A percentile compares a stretch with the other conserved stretches of the same genome.
Conservation (phyloP, 2,888 invertebrate genomes). For the Agrochola circellaris region DNA sequence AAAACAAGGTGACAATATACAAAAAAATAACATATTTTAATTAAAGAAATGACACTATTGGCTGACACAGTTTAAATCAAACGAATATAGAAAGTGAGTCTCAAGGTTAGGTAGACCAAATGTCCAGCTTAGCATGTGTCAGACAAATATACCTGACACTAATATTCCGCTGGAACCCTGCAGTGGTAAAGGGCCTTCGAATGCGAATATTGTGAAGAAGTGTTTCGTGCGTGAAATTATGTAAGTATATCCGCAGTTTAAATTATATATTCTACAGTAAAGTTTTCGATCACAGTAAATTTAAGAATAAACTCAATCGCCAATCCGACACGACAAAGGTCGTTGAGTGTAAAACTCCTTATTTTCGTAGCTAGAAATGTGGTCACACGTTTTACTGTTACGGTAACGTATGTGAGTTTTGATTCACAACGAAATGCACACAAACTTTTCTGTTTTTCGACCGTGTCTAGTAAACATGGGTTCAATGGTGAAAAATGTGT, state of each 20-base stretch:
- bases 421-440: constrained; percentile 78
- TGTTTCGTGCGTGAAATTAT: background rate
- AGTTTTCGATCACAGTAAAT: background rate
- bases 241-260: background rate
- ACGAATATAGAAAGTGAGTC: no score
- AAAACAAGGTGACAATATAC: no score
- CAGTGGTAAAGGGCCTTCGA: no score
- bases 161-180: no score
- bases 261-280: background rate
- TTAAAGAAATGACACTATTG: no score
- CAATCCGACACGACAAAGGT: constrained; percentile 30
- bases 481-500: constrained; percentile 31
- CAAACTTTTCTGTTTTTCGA: constrained; percentile 64
- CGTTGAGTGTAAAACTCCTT: constrained; percentile 66
- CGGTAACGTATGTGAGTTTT: constrained; percentile 82
- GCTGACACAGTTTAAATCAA: no score
- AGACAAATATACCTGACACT: no score
- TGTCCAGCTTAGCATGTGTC: no score
- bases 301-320: background rate
- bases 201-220: no score
- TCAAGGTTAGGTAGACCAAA: no score
- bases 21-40: no score
- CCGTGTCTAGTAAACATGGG: constrained; percentile 64
- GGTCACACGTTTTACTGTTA: constrained; percentile 76
- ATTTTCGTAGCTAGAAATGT: constrained; percentile 65